Conservation (phyloP, 2,113 vertebrate species). For the Machaerirhynchus nigripectus region DNA sequence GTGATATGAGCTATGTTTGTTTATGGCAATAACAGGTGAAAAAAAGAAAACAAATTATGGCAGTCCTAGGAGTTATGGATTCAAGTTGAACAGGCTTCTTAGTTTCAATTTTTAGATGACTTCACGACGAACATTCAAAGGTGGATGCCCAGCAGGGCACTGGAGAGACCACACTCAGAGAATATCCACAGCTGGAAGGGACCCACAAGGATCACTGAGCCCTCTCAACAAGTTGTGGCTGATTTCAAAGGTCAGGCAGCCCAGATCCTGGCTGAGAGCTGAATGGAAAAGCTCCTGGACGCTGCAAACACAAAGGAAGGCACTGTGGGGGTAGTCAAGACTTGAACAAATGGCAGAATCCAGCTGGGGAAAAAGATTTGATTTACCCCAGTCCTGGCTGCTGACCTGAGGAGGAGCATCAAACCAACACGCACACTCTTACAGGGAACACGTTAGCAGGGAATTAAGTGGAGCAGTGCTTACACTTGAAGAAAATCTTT, state of each 20-base stretch:
- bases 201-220: not conserved
- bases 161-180: not conserved
- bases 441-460: rapidly evolving
- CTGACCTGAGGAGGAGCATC: not conserved
- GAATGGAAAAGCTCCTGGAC: not conserved
- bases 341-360: not conserved
- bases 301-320: not conserved
- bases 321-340: not conserved
- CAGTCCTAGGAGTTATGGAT: not conserved
- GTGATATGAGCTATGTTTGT: not conserved
- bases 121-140: not conserved
- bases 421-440: not conserved
- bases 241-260: not conserved
- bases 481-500: conserved; percentile 79
- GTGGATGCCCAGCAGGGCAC: not conserved
- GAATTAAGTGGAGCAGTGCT: conserved; percentile 45
- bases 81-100: not conserved
- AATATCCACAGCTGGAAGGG: not conserved
- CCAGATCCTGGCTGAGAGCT: not conserved
- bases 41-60: not conserved
- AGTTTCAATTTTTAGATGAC: not conserved
- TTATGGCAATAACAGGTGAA: not conserved
- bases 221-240: not conserved
- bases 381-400: not conserved
- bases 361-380: not conserved